Conservation (phyloP, 2,888 invertebrate genomes). For the Steinernema hermaphroditum region DNA sequence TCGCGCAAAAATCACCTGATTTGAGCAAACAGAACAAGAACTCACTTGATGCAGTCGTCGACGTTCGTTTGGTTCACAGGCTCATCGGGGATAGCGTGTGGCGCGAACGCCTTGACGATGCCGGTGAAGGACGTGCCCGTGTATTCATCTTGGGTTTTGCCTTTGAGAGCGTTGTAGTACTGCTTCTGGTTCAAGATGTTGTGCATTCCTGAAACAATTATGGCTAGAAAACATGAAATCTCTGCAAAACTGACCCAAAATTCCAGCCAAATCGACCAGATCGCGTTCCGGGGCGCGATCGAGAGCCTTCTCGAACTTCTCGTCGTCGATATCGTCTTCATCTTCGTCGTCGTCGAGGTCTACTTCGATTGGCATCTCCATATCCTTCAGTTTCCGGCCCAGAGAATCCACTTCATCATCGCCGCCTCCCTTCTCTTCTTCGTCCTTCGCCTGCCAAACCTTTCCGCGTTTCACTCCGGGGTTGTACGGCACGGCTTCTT, state of each 20-base stretch:
- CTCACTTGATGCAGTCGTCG: slow-evolving; percentile 83
- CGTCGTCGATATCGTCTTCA: slow-evolving; percentile 72
- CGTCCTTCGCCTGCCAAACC: slow-evolving; percentile 36
- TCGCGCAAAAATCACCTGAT: background rate
- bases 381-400: slow-evolving; percentile 39
- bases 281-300: slow-evolving; percentile 87
- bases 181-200: slow-evolving; percentile 99
- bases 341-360: slow-evolving; percentile 62
- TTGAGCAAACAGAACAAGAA: slow-evolving; percentile 29
- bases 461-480: slow-evolving; percentile 87
- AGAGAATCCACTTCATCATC: slow-evolving; percentile 45
- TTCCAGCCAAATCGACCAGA: slow-evolving; percentile 90
- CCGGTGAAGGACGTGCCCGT: slow-evolving; percentile 63
- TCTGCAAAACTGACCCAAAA: slow-evolving; percentile 71
- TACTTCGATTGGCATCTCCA: slow-evolving; percentile 65
- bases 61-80: slow-evolving; percentile 95
- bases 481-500: slow-evolving; percentile 89
- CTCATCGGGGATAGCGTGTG: slow-evolving; percentile 87
- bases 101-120: slow-evolving; percentile 66
- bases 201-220: slow-evolving; percentile 82
- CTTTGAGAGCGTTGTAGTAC: slow-evolving; percentile 84
- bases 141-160: slow-evolving; percentile 66
- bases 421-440: slow-evolving; percentile 30
- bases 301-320: slow-evolving; percentile 84
- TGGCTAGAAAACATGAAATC: too few relatives aligned